Evolutionary conservation across 2,113 vertebrate species (phyloP).

Genomic region (Pterophyllum scalare): DNA sequence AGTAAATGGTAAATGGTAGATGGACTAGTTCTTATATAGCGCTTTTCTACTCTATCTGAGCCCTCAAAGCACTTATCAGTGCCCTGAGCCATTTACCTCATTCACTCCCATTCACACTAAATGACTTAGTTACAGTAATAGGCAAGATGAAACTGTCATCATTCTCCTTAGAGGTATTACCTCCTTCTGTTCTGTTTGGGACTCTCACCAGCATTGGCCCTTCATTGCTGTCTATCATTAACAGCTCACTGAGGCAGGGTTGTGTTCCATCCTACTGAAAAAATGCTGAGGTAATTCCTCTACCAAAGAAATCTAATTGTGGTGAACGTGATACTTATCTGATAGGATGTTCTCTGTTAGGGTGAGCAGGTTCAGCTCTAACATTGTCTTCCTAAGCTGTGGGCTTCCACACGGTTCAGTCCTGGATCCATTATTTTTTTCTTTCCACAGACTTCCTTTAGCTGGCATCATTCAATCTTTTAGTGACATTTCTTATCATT

Average conservation of each 20-base stretch:
- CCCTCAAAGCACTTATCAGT: no score
- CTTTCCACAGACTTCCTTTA: background rate
- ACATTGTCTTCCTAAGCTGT: background rate
- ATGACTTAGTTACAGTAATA: background rate
- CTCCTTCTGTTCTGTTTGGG: background rate
- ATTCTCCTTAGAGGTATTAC: background rate
- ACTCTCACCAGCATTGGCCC: background rate
- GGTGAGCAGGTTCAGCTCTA: background rate
- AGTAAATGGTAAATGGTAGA: no score
- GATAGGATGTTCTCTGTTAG: background rate
- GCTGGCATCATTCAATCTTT: background rate
- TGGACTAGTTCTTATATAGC: no score
- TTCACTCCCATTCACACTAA: background rate
- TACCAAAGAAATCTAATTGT: background rate
- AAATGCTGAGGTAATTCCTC: background rate
- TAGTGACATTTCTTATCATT: background rate
- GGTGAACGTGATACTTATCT: background rate
- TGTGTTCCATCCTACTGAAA: background rate
- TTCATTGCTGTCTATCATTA: background rate
- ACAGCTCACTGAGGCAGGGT: background rate
- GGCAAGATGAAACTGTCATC: background rate
- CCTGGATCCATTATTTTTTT: background rate
- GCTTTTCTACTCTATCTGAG: no score
- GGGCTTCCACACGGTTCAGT: background rate
- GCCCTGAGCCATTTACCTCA: background rate